A percentile compares a stretch with the other conserved stretches of the same genome.
Conservation (phyloP, 2,797 vertebrate genomes). For the Gymnopithys bicolor region DNA sequence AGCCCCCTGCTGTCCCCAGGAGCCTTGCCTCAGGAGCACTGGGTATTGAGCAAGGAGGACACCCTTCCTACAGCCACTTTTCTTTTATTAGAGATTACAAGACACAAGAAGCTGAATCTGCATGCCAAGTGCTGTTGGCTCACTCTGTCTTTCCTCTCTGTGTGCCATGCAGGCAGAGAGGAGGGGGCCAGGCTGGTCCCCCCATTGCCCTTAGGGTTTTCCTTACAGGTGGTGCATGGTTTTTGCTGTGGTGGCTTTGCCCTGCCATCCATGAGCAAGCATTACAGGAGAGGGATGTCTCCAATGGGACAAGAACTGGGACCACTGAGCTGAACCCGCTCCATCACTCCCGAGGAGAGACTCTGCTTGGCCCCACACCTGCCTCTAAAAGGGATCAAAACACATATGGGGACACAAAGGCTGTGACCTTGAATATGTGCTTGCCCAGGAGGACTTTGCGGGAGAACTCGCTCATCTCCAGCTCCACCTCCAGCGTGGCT, state of each 20-base stretch:
- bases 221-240: rapidly evolving
- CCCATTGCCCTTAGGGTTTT: rapidly evolving
- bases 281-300: background rate
- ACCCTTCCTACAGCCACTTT: background rate
- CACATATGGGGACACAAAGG: constrained; percentile 86
- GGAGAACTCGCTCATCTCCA: constrained; percentile 90
- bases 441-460: constrained; percentile 80
- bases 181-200: background rate
- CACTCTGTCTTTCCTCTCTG: rapidly evolving
- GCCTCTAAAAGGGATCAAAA: constrained; percentile 74
- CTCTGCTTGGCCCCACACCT: background rate
- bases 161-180: background rate
- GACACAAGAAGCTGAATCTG: background rate
- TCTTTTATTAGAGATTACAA: constrained; percentile 28
- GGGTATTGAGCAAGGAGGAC: background rate
- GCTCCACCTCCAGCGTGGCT: constrained; percentile 81
- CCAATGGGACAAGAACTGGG: background rate
- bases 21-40: background rate
- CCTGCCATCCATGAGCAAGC: background rate
- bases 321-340: background rate
- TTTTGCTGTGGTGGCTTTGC: background rate
- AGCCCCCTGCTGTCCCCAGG: background rate
- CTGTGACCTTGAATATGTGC: constrained; percentile 87
- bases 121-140: rapidly evolving
- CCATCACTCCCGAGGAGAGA: background rate